Conservation (phyloP, 2,888 invertebrate genomes). For the Drosophila longiperda region DNA sequence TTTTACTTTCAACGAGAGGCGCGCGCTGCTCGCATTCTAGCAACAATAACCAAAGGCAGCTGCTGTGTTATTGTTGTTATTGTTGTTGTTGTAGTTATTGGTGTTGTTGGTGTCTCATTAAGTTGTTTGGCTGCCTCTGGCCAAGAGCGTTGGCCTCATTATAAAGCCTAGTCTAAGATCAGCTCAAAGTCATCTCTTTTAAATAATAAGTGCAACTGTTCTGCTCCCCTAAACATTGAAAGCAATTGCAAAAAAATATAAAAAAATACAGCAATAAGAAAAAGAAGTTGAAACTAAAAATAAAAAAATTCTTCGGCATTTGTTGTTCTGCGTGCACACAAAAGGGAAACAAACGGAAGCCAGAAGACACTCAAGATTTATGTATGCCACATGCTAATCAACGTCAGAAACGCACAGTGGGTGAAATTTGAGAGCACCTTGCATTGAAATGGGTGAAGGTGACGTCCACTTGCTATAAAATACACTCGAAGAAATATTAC, state of each 20-base stretch:
- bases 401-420: slow-evolving; percentile 62
- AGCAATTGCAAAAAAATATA: slow-evolving; percentile 31
- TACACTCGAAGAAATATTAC: background rate
- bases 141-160: slow-evolving; percentile 77
- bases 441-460: slow-evolving; percentile 70
- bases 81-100: background rate
- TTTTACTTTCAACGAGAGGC: slow-evolving; percentile 75
- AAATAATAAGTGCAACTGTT: slow-evolving; percentile 68
- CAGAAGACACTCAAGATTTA: slow-evolving; percentile 65
- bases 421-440: slow-evolving; percentile 46
- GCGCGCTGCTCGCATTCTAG: slow-evolving; percentile 72
- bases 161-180: slow-evolving; percentile 37
- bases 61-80: slow-evolving; percentile 9
- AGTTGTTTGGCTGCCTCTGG: slow-evolving; percentile 68
- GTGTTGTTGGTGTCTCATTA: slow-evolving; percentile 61
- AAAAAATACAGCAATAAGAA: background rate
- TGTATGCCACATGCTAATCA: slow-evolving; percentile 79
- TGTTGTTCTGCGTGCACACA: slow-evolving; percentile 14
- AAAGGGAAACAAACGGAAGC: slow-evolving; percentile 79
- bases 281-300: background rate
- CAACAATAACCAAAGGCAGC: slow-evolving; percentile 45
- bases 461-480: slow-evolving; percentile 49
- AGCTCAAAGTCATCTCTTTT: slow-evolving; percentile 45
- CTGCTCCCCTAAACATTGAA: slow-evolving; percentile 69
- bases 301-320: background rate